phyloP scores from a whole-genome alignment of 2,797 vertebrate species.

The Adelosebastes latens region DNA sequence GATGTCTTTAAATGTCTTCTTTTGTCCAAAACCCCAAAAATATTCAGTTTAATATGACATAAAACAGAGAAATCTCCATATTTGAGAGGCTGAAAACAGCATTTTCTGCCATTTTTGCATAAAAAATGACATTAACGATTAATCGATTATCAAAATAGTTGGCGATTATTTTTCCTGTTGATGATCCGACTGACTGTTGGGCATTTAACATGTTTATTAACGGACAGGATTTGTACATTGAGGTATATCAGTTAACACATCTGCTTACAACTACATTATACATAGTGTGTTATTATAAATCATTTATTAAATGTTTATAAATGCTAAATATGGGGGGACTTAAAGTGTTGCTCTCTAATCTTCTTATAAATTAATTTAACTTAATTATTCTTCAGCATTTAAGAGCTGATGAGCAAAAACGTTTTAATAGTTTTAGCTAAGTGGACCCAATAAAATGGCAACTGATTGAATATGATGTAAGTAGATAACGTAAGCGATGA shows the following conservation, averaged over 20 bases:
- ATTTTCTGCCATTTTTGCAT: too few relatives aligned
- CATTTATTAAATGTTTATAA: background rate
- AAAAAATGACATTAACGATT: background rate
- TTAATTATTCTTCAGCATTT: background rate
- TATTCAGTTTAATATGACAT: background rate
- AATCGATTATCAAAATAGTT: background rate
- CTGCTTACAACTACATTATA: background rate
- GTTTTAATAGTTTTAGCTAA: too few relatives aligned
- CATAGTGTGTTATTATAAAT: background rate
- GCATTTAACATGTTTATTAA: background rate
- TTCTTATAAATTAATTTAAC: background rate
- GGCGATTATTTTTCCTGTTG: background rate
- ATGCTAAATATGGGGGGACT: background rate
- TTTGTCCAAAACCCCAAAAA: too few relatives aligned
- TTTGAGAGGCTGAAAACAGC: background rate
- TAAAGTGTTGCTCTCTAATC: background rate
- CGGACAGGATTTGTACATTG: background rate
- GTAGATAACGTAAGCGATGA: background rate
- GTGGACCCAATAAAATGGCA: background rate
- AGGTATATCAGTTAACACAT: background rate
- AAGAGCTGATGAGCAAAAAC: background rate
- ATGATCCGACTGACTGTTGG: background rate
- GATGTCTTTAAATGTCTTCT: too few relatives aligned
- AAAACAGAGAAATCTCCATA: background rate
- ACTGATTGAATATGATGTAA: background rate